Base-by-base conservation (phyloP, 2,113 vertebrate genomes). In the Pongo abelii region DNA sequence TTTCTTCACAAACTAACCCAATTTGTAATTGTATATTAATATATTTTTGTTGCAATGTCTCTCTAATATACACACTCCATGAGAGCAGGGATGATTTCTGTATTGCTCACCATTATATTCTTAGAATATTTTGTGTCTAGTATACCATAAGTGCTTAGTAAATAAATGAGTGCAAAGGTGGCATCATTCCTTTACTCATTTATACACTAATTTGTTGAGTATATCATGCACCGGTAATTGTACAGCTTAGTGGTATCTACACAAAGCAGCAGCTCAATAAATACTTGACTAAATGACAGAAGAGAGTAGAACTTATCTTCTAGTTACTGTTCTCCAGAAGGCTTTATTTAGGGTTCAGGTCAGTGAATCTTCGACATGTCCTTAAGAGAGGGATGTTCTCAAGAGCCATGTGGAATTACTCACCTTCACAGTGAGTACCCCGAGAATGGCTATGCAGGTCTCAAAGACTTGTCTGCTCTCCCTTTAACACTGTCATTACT, bases 161-260 rank as follows among this genome's bases (percentile, higher is more conserved):
- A 89, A 87, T 55, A 86, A 52, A 32, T 50, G 30, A 96, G 43
- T 85, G 10, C 27, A 75, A 52, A 92, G 35, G 72, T 50, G 30
- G 30, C 27, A 92, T 67, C 43, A 94, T 50, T 96, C 50, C 77
- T n/a, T 91, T 6, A 85, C 25, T 93, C 55, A 85, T 84, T 92
- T 87, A 90, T 5, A 83, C 30, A 80, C 40, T 69, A 67, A 86
- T 90, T 90, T 89, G 61, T 85, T 95, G 10, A 74, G 3, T 27
- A 48, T 80, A 84, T 35, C 40, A 18, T n/a, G 14, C 35, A 94
- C 35, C 85, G 18, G 92, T 85, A 80, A 90, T 8, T 94, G 23
- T 80, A 93, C 9, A 96, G 74, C 10, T 72, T 35, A 85, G 46
- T 6, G 1, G 10, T 61, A 84, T 30, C 52, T 57, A 89, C 11